phyloP scores from a whole-genome alignment of 2,888 invertebrate genomes.

The Tetrapedia diversipes region DNA sequence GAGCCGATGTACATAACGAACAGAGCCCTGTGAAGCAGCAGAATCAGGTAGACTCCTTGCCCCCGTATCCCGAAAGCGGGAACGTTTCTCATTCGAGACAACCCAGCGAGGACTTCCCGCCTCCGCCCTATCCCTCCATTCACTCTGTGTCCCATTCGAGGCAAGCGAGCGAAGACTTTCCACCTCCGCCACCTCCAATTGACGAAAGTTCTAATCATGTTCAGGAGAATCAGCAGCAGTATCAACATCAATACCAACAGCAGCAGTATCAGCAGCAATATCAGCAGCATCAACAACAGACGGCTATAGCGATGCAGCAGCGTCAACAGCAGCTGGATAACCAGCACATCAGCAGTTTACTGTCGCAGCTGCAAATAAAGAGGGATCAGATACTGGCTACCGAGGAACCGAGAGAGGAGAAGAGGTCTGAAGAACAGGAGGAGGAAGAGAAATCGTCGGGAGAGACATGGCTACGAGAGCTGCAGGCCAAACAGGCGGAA shows the following conservation, averaged over 20 bases:
- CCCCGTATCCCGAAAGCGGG: conserved; percentile 82
- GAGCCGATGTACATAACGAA: conserved; percentile 93
- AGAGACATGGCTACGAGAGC: conserved; percentile 90
- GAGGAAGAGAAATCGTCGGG: conserved; percentile 81
- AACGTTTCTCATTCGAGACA: conserved; percentile 83
- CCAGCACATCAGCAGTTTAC: conserved; percentile 77
- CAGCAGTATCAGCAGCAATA: conserved; percentile 60
- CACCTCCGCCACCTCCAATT: conserved; percentile 92
- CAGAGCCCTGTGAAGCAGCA: conserved; percentile 85
- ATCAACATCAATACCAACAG: conserved; percentile 75
- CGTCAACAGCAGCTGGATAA: conserved; percentile 74
- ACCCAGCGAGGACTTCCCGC: conserved; percentile 84
- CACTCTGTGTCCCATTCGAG: conserved; percentile 91
- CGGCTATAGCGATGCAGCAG: conserved; percentile 54
- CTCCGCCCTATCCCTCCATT: conserved; percentile 91
- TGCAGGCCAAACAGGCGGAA: conserved; percentile 91
- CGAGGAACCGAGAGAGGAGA: conserved; percentile 72
- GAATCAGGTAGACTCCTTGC: conserved; percentile 84
- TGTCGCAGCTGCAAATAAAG: conserved; percentile 80
- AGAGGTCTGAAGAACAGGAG: conserved; percentile 65
- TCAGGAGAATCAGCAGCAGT: conserved; percentile 50
- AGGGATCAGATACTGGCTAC: conserved; percentile 82
- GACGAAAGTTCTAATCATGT: conserved; percentile 83
- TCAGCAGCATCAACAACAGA: conserved; percentile 45
- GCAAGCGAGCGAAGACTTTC: conserved; percentile 94